phyloP scores from a whole-genome alignment of 2,888 invertebrate species.

The Caenorhabditis wallacei region DNA sequence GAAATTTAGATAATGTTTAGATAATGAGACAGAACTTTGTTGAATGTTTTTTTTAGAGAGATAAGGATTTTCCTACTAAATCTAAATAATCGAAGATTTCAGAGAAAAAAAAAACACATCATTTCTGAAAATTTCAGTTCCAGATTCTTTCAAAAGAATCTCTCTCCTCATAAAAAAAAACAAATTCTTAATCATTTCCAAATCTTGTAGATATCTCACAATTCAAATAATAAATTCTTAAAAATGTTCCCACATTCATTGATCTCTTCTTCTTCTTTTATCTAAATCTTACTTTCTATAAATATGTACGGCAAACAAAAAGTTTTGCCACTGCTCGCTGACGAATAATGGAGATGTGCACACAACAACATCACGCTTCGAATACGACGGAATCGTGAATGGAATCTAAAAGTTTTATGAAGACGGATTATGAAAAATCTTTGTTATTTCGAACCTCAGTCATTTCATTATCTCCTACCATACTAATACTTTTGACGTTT shows the following conservation, averaged over 20 bases:
- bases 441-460: constrained; percentile 17
- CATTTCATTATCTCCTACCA: constrained; percentile 55
- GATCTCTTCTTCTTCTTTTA: background rate
- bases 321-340: constrained; percentile 72
- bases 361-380: constrained; percentile 63
- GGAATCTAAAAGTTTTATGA: constrained; percentile 60
- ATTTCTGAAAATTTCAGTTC: too few relatives aligned
- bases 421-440: background rate
- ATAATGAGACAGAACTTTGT: too few relatives aligned
- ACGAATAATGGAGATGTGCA: constrained; percentile 72
- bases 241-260: background rate
- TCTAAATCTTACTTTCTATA: constrained; percentile 64
- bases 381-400: constrained; percentile 42
- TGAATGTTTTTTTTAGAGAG: constrained; percentile 3
- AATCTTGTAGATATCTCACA: too few relatives aligned
- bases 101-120: too few relatives aligned
- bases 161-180: too few relatives aligned
- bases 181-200: too few relatives aligned
- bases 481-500: constrained; percentile 45
- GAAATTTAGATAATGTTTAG: constrained; percentile 6
- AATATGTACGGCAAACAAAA: constrained; percentile 71
- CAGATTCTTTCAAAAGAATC: too few relatives aligned
- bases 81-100: too few relatives aligned
- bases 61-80: too few relatives aligned
- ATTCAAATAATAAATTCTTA: too few relatives aligned